Conservation (phyloP, 2,113 vertebrate genomes). For the Elgaria multicarinata region DNA sequence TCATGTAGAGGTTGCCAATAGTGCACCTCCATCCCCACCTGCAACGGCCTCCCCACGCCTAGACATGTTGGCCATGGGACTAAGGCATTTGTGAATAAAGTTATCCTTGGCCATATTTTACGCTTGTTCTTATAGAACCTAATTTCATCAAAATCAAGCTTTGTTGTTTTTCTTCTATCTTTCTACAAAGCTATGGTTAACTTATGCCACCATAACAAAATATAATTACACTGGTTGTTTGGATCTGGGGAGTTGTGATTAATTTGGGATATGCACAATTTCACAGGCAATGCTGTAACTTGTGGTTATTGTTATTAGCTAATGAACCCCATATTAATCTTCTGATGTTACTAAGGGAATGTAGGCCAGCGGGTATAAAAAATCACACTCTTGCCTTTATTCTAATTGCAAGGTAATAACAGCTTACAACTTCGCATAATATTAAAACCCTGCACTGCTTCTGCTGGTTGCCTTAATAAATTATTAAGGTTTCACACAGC, state of each 20-base stretch:
- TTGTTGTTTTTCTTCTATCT: background rate
- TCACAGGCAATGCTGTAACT: background rate
- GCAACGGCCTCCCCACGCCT: too few relatives aligned
- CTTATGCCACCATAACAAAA: slow-evolving; percentile 30
- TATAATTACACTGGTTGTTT: slow-evolving; percentile 23
- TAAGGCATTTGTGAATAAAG: background rate
- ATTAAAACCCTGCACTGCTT: slow-evolving; percentile 57
- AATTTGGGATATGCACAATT: background rate
- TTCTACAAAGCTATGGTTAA: background rate
- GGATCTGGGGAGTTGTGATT: slow-evolving; percentile 15
- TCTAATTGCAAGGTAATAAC: slow-evolving; percentile 61
- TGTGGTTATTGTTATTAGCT: slow-evolving; percentile 34
- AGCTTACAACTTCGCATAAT: slow-evolving; percentile 60
- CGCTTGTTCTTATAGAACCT: slow-evolving; percentile 35
- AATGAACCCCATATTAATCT: slow-evolving; percentile 40
- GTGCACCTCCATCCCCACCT: too few relatives aligned
- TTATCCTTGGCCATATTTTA: slow-evolving; percentile 23
- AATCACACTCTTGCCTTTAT: slow-evolving; percentile 55
- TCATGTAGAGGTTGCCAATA: too few relatives aligned
- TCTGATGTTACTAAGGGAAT: slow-evolving; percentile 46
- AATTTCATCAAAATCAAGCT: slow-evolving; percentile 9
- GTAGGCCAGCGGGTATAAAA: slow-evolving; percentile 53
- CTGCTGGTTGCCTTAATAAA: slow-evolving; percentile 70
- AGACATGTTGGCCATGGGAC: too few relatives aligned
- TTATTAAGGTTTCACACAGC: slow-evolving; percentile 69